phyloP scores from a whole-genome alignment of 2,113 vertebrate species.

The Micronycteris hirsuta region DNA sequence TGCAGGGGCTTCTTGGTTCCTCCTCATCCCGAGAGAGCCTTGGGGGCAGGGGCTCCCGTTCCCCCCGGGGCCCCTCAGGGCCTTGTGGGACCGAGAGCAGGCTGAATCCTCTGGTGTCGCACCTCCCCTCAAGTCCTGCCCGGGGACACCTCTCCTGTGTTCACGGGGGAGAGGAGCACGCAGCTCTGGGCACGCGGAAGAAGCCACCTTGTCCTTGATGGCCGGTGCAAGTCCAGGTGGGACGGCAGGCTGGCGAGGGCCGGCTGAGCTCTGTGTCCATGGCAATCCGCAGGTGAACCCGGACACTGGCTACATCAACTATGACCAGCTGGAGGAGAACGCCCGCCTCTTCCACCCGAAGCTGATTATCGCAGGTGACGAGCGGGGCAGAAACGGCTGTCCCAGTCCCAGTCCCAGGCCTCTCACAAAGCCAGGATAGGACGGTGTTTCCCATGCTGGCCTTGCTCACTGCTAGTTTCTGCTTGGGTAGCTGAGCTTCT shows the following conservation, averaged over 20 bases:
- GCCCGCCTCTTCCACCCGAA: constrained; percentile 94
- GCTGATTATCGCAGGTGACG: constrained; percentile 93
- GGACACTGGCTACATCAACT: constrained; percentile 93
- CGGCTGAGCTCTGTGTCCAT: neutral
- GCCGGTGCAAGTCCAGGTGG: fast-evolving
- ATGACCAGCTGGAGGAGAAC: constrained; percentile 90
- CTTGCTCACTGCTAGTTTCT: neutral
- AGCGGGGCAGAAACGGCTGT: fast-evolving
- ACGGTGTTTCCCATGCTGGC: no score
- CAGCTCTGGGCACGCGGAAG: neutral
- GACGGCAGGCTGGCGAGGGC: no score
- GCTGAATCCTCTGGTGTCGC: neutral
- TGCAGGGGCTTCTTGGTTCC: neutral
- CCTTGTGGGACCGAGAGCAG: neutral
- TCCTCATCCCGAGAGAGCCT: neutral
- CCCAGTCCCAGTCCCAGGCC: neutral
- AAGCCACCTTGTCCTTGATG: fast-evolving
- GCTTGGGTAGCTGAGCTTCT: neutral
- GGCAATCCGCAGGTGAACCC: constrained; percentile 87
- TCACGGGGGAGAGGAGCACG: neutral
- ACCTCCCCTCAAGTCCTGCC: neutral
- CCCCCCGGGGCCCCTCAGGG: neutral
- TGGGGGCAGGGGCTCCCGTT: neutral
- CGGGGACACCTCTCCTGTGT: neutral
- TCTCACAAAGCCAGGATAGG: neutral